Evolutionary conservation across 2,797 vertebrate species (phyloP), one percentile per base, ranked within the genome.

Genomic region (Danio aesculapii): DNA sequence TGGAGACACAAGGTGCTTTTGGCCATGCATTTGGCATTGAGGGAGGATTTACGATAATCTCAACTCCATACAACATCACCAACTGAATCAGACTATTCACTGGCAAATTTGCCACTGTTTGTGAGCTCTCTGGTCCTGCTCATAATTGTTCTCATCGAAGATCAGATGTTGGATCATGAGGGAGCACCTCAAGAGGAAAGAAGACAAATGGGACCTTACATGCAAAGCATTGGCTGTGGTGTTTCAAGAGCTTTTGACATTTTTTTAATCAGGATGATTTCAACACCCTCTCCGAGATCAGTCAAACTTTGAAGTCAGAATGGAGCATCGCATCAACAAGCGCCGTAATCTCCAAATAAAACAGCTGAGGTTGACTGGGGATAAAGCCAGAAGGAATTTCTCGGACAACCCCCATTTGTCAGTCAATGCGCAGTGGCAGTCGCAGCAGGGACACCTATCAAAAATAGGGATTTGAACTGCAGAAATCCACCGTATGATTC

Each of bases 341-440:
- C 76, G 55, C 86, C 90, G 84, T 89, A 90, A 92, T 93, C 90
- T 92, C 88, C 88, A 91, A 92, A 90, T 89, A 88, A 91, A 90
- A 83, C 88, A 77, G 86, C 88, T 84, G 86, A 81, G 83, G 86
- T 87, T 84, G 79, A 80, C 62, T 83, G 86, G 84, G 90, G 86
- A 83, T 82, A 5, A 76, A 16, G 87, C 86, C 79, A 58, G 85
- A 75, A 88, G 87, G 88, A 91, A 87, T 89, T 90, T 83, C 59
- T 84, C 82, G 88, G 82, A 83, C 77, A 81, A 88, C 86, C 89
- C 75, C 88, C 77, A 89, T 91, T 91, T 90, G 91, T 90, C 90
- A 87, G 86, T 90, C 84, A 82, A 70, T 74, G 75, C 83, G 43
- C 77, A 62, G 46, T 39, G 44, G 75, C 81, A 83, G 74, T 85